Conservation (phyloP, 2,888 invertebrate species). For the Athrips mouffetella region DNA sequence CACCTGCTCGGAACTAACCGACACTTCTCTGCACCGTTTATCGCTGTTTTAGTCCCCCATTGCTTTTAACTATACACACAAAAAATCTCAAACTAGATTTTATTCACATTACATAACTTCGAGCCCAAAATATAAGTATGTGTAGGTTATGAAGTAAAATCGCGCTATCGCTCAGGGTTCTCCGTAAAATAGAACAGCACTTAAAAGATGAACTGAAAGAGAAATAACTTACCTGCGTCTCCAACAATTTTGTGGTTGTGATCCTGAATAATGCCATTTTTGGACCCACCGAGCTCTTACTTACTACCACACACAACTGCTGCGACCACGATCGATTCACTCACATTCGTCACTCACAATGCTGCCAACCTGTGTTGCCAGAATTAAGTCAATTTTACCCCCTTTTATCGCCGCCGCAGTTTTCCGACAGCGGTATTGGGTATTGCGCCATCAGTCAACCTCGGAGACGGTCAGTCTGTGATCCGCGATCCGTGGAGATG, state of each 20-base stretch:
- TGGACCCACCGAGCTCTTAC: constrained; percentile 52
- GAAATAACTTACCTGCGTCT: constrained; percentile 76
- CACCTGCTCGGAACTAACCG: too few relatives aligned
- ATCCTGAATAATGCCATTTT: constrained; percentile 84
- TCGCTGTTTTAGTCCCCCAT: neutral
- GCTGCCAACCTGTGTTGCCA: too few relatives aligned
- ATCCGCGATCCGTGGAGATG: too few relatives aligned
- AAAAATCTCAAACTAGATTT: constrained; percentile 43
- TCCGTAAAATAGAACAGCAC: neutral
- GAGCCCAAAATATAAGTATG: constrained; percentile 39
- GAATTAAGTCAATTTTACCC: too few relatives aligned
- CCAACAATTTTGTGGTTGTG: constrained; percentile 79
- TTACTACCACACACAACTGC: constrained; percentile 50
- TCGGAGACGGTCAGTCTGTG: too few relatives aligned
- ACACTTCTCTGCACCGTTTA: neutral
- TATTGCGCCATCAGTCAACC: too few relatives aligned
- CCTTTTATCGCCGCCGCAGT: too few relatives aligned
- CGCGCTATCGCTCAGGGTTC: neutral
- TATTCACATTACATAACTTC: constrained; percentile 56
- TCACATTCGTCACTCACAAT: constrained; percentile 47
- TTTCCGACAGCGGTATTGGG: too few relatives aligned
- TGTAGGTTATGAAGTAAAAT: constrained; percentile 43
- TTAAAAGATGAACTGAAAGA: neutral
- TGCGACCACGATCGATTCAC: constrained; percentile 58
- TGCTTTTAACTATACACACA: constrained; percentile 4